Percentiles rank a stretch among this genome's conserved stretches.
Conservation (phyloP, 92 coral and sea anemone genomes). For the Anthopleura xanthogrammica region DNA sequence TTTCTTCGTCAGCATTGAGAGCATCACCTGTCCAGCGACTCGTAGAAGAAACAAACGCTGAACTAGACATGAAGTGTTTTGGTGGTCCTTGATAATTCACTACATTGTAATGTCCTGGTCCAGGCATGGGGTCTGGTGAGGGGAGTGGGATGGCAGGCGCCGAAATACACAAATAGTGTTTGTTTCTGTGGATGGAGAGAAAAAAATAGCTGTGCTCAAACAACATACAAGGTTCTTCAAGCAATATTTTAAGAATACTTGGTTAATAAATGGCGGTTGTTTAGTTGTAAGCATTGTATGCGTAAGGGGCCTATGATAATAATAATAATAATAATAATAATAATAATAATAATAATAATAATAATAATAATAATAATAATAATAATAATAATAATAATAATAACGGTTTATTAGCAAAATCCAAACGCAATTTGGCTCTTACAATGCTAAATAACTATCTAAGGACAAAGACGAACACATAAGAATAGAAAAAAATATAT, state of each 20-base stretch:
- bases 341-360: too few species aligned
- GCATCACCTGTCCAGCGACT: slow-evolving; percentile 83
- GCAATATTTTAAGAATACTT: background rate
- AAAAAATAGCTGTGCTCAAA: background rate
- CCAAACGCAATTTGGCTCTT: too few species aligned
- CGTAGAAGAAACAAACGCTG: slow-evolving; percentile 92
- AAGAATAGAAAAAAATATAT: too few species aligned
- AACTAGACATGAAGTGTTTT: slow-evolving; percentile 92
- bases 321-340: too few species aligned
- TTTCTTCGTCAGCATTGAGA: slow-evolving; percentile 51
- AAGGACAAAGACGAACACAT: too few species aligned
- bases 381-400: too few species aligned
- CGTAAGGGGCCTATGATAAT: too few species aligned
- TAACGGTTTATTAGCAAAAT: too few species aligned
- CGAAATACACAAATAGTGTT: slow-evolving; percentile 93
- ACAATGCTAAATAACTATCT: too few species aligned
- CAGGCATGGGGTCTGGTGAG: slow-evolving; percentile 84
- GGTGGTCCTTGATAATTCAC: slow-evolving; percentile 92
- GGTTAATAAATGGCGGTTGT: too few species aligned
- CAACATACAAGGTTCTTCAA: background rate
- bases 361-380: too few species aligned
- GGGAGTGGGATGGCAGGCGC: slow-evolving; percentile 98
- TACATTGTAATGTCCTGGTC: slow-evolving; percentile 95
- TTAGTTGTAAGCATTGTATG: too few species aligned
- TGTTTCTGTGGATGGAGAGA: slow-evolving; percentile 58